A percentile compares a stretch with the other conserved stretches of the same genome.
Evolutionary conservation across 2,797 vertebrate species (phyloP).

Genomic region (Chaenodraco wilsoni): DNA sequence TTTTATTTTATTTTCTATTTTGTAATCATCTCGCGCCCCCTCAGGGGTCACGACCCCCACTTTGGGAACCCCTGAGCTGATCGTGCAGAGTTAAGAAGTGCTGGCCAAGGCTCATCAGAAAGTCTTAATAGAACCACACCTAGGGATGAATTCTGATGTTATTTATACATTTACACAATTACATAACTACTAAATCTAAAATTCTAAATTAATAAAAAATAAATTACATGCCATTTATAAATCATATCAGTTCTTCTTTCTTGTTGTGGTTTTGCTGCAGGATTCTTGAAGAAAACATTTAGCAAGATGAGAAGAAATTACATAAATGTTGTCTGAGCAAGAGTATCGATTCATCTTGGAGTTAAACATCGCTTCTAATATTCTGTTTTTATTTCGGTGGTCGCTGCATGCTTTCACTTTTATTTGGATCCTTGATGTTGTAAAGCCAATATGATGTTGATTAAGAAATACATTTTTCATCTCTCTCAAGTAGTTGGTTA

Average conservation of each 20-base stretch:
- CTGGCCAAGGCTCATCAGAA: neutral
- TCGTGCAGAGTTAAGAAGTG: constrained; percentile 1
- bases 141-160: neutral
- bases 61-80: no score
- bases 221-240: neutral
- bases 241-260: neutral
- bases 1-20: no score
- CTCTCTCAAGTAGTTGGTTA: neutral
- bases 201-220: neutral
- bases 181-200: neutral
- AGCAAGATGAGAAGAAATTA: neutral
- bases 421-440: neutral
- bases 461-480: constrained; percentile 7
- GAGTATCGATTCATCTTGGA: neutral
- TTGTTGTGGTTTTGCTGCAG: neutral
- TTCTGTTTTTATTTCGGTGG: neutral
- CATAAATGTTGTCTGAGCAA: neutral
- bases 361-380: neutral
- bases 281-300: neutral
- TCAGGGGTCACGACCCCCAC: no score
- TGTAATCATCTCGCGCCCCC: no score
- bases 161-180: neutral
- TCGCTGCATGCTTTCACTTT: neutral
- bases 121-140: constrained; percentile 14
- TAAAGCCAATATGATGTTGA: neutral